phyloP scores from a whole-genome alignment of 2,888 invertebrate genomes.

The Harpalus rubripes region DNA sequence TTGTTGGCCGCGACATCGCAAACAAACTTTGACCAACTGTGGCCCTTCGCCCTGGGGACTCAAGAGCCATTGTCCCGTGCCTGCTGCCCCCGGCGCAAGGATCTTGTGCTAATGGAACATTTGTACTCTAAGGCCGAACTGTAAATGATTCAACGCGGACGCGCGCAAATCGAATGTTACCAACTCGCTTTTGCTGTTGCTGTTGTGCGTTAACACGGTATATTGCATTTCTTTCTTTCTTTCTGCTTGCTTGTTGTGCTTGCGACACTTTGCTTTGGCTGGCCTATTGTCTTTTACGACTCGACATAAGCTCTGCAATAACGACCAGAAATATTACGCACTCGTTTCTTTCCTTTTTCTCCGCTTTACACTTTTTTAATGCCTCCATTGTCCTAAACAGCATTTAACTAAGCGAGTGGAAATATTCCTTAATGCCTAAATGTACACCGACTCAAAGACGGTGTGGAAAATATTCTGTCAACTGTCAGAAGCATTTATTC shows the following conservation, averaged over 20 bases:
- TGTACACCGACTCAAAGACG: neutral
- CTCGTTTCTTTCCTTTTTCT: constrained; percentile 37
- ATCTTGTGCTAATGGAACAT: constrained; percentile 67
- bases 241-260: constrained; percentile 32
- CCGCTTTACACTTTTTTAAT: constrained; percentile 41
- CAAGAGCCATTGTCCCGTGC: constrained; percentile 57
- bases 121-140: constrained; percentile 65
- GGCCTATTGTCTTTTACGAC: constrained; percentile 52
- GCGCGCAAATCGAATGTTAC: constrained; percentile 37
- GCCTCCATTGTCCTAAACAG: constrained; percentile 42
- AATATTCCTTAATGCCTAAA: constrained; percentile 21
- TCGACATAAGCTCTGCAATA: constrained; percentile 51
- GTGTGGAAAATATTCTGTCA: neutral
- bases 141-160: constrained; percentile 54
- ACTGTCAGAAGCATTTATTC: too few relatives aligned
- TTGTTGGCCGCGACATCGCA: constrained; percentile 74
- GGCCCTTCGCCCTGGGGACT: constrained; percentile 73
- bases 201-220: constrained; percentile 46
- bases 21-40: constrained; percentile 73
- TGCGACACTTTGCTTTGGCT: constrained; percentile 51
- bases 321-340: constrained; percentile 51
- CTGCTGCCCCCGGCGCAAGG: constrained; percentile 18
- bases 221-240: constrained; percentile 20
- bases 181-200: neutral
- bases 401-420: constrained; percentile 47